Evolutionary conservation across 1,140 invertebrate genomes (phyloP), one percentile per base, ranked within the genome.

Genomic region (Neuroterus valhalla): DNA sequence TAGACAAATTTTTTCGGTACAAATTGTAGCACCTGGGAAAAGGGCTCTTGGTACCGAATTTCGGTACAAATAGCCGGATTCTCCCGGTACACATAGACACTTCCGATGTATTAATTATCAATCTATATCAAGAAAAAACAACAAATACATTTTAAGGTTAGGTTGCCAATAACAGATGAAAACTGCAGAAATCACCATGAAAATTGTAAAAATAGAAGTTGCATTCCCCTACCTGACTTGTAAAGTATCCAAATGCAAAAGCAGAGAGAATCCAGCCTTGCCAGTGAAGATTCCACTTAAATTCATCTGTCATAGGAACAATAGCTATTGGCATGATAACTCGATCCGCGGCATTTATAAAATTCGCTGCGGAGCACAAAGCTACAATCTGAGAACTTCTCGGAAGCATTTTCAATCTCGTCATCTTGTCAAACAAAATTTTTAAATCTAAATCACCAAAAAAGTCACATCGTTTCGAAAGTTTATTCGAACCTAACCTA

Each of bases 261-360:
- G 94, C 94, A 72, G 94, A 95, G 23, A 95, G 88, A 68, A 96
- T 94, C 94, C 94, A 95, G 74, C 95, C 95, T 86, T 96, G 94
- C 84, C 92, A 92, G 81, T 95, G 92, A 21, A 96, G 84, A 78
- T 90, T 93, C 95, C 94, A 96, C 46, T 93, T 92, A 83, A 93
- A 96, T 83, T 95, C 90, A 83, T 94, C 92, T 2, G 93, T 92
- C 94, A 96, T 96, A 1, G 92, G 93, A 43, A 96, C 92, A 74
- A 96, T 95, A 14, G 95, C 94, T 62, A 96, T 94, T 1, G 95
- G 95, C 94, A 96, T 95, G 66, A 96, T 94, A 19, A 95, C 94
- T 75, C 95, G 86, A 87, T 96, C 95, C 2, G 94, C 95, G 48
- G 95, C 93, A 87, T 96, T 96, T 75, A 96, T 95, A 78, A 96